Percentiles rank a stretch among this genome's conserved stretches.
Evolutionary conservation across 1,140 invertebrate species (phyloP).

Genomic region (Medauroidea extradentata): DNA sequence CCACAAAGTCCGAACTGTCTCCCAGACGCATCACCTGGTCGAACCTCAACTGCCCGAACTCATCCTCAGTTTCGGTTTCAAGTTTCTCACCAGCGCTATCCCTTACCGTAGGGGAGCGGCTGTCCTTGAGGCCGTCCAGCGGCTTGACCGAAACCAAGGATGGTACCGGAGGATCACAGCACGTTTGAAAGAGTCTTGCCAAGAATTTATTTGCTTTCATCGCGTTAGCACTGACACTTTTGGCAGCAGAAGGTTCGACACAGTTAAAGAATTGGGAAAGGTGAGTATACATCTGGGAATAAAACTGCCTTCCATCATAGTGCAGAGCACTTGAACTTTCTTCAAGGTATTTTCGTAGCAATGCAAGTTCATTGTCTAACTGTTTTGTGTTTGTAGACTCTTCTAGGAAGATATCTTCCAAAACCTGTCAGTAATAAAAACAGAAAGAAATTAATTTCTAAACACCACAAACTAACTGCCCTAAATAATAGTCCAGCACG

Average conservation of each 20-base stretch:
- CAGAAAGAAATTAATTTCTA: background rate
- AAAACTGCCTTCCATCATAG: conserved; percentile 71
- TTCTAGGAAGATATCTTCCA: conserved; percentile 59
- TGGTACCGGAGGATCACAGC: conserved; percentile 2
- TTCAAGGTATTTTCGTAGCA: conserved; percentile 61
- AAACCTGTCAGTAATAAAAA: conserved; percentile 47
- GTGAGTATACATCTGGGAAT: conserved; percentile 58
- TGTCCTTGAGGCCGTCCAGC: background rate
- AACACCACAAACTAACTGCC: background rate
- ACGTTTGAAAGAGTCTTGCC: conserved; percentile 9
- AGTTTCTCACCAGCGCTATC: background rate
- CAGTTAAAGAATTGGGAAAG: conserved; percentile 33
- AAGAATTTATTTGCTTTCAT: conserved; percentile 13
- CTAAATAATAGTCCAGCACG: no score
- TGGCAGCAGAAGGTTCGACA: conserved; percentile 25
- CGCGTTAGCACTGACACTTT: no score
- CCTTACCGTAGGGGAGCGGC: background rate
- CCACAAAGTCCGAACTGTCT: conserved; percentile 58
- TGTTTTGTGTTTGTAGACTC: conserved; percentile 21
- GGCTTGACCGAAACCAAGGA: conserved; percentile 1
- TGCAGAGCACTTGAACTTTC: conserved; percentile 59
- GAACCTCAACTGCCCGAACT: conserved; percentile 24
- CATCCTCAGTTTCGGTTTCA: background rate
- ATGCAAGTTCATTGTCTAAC: conserved; percentile 37
- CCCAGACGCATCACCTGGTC: conserved; percentile 54